Evolutionary conservation across 1,140 invertebrate genomes (phyloP).

Genomic region (Hirudo medicinalis): DNA sequence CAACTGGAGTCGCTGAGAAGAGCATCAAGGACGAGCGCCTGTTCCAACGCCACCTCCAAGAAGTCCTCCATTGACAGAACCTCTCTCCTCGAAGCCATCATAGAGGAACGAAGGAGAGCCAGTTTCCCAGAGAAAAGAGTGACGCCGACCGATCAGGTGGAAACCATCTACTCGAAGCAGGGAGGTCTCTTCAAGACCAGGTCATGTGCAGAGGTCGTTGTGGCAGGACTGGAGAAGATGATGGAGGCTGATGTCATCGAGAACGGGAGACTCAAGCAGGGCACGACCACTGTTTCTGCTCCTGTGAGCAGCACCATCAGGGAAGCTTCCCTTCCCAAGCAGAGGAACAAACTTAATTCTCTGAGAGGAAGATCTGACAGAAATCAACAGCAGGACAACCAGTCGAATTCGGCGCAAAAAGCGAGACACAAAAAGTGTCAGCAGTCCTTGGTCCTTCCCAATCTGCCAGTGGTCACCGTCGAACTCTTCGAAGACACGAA

Average conservation of each 20-base stretch:
- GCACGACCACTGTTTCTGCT: neutral
- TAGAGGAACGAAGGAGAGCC: neutral
- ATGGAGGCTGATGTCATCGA: neutral
- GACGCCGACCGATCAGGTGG: neutral
- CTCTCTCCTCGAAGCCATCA: neutral
- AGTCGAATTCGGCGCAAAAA: neutral
- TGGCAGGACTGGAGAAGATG: neutral
- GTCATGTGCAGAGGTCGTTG: constrained; percentile 5
- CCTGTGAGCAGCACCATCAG: too few relatives aligned
- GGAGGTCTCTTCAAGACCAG: neutral
- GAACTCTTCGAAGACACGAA: constrained; percentile 1
- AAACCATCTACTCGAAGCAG: neutral
- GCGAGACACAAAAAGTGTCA: neutral
- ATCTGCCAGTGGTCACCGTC: constrained; percentile 1
- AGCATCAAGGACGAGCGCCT: neutral
- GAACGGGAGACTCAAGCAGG: neutral
- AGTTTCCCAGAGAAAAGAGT: constrained; percentile 3
- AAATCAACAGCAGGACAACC: neutral
- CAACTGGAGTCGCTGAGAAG: neutral
- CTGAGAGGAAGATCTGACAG: neutral
- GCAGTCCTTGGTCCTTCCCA: neutral
- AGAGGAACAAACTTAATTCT: too few relatives aligned
- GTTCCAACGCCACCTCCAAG: neutral
- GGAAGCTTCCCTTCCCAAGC: too few relatives aligned
- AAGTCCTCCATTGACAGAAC: neutral